Evolutionary conservation across 2,113 vertebrate species (phyloP), one percentile per base, ranked within the genome.

Genomic region (Phaethornis superciliosus): DNA sequence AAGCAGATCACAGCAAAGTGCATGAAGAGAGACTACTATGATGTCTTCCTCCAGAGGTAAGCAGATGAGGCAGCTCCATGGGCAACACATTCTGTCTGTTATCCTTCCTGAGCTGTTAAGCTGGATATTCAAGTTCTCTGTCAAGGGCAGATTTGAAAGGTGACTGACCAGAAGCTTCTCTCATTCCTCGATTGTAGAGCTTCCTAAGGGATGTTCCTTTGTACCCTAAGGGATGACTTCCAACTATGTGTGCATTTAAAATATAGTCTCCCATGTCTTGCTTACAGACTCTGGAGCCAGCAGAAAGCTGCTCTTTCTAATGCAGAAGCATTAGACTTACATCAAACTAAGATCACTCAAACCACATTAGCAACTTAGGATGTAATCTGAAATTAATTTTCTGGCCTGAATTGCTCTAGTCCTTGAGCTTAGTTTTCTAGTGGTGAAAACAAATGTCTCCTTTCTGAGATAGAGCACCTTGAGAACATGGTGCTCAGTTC

Each of bases 21-120:
- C 93, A 98, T 99, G 98, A 98, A 98, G 96, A 98, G 98, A 44
- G 98, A 99, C 64, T 99, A 98, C 86, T 99, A 99, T 0, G 98
- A 99, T 49, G 98, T 99, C 97, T 99, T 99, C 92, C 94, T 99
- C 52, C 98, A 99, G 96, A 97, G 98, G 99, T 99, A 92, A 98
- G 97, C 94, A 4, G 42, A 2, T 35, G 62, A 59, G 63, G 15
- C 76, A 74, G 81, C 76, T 82, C 44, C 6, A 1, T 5, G 12
- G 23, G 85, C 46, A 37, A 4, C 2, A 12, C 28, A 2, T 46
- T 47, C 46, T 47, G 46, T 71, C 70, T 52, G 6, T 15, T 67
- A 56, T 35, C 68, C 44, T 49, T 37, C 44, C 33, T 56, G 37
- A 47, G 80, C 42, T 80, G n/a, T 32, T 69, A 63, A 37, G 23